A percentile compares a stretch with the other conserved stretches of the same genome.
Evolutionary conservation across 2,797 vertebrate species (phyloP).

Genomic region (Sebastes hubbsi): DNA sequence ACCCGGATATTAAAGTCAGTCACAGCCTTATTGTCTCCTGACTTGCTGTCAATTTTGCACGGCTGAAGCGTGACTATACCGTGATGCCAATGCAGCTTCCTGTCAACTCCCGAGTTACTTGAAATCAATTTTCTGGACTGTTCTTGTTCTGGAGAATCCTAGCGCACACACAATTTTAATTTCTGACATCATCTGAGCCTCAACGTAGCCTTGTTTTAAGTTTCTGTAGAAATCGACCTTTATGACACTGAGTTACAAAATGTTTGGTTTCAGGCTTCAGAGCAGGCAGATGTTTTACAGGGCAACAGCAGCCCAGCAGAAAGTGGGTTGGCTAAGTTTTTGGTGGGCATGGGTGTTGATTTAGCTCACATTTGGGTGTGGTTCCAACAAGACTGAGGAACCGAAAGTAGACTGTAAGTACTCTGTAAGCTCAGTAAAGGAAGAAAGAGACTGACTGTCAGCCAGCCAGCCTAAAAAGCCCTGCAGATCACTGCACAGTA

Average conservation of each 20-base stretch:
- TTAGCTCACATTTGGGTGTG: conserved; percentile 65
- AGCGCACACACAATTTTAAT: no score
- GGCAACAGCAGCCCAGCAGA: not conserved
- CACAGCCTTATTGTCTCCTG: no score
- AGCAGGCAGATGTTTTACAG: not conserved
- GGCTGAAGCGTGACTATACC: no score
- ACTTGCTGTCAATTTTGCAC: no score
- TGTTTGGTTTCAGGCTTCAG: not conserved
- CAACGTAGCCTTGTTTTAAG: not conserved
- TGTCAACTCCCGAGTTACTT: no score
- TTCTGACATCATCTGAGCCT: no score
- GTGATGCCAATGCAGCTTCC: no score
- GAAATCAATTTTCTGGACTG: no score
- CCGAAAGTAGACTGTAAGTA: conserved; percentile 34
- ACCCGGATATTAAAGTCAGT: no score
- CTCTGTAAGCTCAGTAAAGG: not conserved
- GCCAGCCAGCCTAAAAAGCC: not conserved
- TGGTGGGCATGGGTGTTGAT: conserved; percentile 5
- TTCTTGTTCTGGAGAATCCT: no score
- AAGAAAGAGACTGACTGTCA: not conserved
- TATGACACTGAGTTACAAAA: not conserved
- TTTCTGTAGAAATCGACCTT: not conserved
- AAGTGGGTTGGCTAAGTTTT: not conserved
- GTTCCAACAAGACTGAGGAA: conserved; percentile 54
- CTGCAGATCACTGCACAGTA: not conserved